Evolutionary conservation across 64 coral and sea anemone genomes (phyloP).

Genomic region (Montipora cactus): DNA sequence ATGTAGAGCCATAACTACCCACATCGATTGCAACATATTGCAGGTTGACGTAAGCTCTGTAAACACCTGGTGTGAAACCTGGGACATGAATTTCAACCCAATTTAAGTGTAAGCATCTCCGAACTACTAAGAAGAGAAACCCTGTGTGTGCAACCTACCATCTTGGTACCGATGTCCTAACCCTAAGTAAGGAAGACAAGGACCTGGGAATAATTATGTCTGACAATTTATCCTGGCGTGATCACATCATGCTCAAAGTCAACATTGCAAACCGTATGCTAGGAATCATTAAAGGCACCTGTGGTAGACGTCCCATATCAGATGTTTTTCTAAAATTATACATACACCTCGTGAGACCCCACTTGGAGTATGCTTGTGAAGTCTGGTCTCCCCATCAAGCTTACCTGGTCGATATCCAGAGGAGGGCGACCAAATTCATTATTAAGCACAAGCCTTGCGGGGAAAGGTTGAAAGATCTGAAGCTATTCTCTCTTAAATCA

Average conservation of each 20-base stretch:
- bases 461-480: too few species aligned
- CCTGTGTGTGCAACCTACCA: too few species aligned
- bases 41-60: neutral
- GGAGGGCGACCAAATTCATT: too few species aligned
- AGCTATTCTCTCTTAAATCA: too few species aligned
- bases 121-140: too few species aligned
- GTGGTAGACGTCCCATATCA: neutral
- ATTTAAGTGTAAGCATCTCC: neutral
- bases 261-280: neutral
- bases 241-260: conserved; percentile 25
- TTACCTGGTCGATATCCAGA: too few species aligned
- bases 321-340: conserved; percentile 1
- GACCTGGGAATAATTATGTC: too few species aligned
- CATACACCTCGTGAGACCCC: neutral
- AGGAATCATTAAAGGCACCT: conserved; percentile 18
- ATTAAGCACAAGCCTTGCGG: too few species aligned
- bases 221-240: conserved; percentile 22
- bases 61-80: neutral
- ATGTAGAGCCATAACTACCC: neutral
- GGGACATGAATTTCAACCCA: neutral
- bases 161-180: too few species aligned
- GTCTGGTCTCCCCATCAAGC: too few species aligned
- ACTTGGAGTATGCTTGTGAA: too few species aligned
- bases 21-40: neutral
- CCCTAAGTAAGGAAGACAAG: too few species aligned